A percentile compares a stretch with the other conserved stretches of the same genome.
These are phyloP conservation scores for Noctilio leporinus DNA, from an alignment of 2,113 vertebrate species.

Conservation along the genomic window DNA sequence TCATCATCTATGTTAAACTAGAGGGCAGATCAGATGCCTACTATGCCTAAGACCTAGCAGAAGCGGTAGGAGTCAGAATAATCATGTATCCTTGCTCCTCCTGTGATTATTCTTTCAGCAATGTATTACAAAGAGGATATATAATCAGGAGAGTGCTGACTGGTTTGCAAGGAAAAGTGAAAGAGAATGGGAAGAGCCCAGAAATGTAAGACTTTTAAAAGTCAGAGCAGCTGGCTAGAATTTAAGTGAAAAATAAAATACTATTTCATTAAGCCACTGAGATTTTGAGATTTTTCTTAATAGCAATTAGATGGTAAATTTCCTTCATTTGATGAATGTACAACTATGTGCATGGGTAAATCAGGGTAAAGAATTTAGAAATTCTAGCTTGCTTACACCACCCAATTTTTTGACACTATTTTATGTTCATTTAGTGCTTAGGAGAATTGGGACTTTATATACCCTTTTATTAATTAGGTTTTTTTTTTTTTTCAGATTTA, in stretches of 20 bases:
- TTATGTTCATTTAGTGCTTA: conserved; percentile 1
- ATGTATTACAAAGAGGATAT: neutral
- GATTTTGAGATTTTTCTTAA: neutral
- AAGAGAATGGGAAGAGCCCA: neutral
- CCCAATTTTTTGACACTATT: neutral
- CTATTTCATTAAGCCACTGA: neutral
- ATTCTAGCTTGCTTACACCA: neutral
- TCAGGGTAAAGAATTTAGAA: neutral
- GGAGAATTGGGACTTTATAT: neutral
- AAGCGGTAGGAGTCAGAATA: too few species aligned
- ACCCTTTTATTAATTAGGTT: neutral
- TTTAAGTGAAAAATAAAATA: neutral
- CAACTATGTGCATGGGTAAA: neutral
- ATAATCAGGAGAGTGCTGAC: neutral
- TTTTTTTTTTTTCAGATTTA: neutral
- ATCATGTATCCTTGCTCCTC: neutral
- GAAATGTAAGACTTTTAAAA: conserved; percentile 1
- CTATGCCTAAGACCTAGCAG: neutral
- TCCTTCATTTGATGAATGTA: neutral
- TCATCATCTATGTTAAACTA: neutral
- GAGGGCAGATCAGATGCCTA: neutral
- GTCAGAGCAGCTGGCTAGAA: neutral
- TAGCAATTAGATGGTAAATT: neutral
- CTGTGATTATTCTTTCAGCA: neutral
- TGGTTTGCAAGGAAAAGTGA: neutral